Evolutionary conservation across 2,113 vertebrate species (phyloP).

Genomic region (Apaloderma vittatum): DNA sequence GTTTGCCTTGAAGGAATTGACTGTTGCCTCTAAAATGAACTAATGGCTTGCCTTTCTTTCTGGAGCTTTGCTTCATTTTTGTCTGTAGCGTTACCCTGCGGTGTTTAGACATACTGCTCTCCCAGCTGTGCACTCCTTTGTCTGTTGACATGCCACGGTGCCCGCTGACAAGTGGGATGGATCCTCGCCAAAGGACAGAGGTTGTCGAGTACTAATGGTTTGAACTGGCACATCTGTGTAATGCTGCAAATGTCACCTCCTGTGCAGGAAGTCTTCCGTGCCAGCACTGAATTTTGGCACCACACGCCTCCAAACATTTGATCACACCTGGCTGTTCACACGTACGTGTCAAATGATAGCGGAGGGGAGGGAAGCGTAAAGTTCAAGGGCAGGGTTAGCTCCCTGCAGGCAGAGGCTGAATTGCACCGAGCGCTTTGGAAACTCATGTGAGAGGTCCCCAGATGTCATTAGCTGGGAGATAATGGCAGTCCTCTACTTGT

Average conservation of each 20-base stretch:
- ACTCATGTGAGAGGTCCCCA: not conserved
- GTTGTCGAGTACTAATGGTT: not conserved
- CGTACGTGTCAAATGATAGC: not conserved
- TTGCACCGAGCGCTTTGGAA: not conserved
- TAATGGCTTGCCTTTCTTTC: not conserved
- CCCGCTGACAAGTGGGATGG: not conserved
- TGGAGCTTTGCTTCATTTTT: not conserved
- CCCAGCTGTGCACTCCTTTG: not conserved
- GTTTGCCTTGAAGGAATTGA: not conserved
- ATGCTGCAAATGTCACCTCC: not conserved
- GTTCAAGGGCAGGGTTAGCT: not conserved
- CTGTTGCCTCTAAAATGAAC: not conserved
- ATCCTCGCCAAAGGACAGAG: not conserved
- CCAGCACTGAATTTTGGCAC: not conserved
- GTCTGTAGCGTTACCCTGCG: not conserved
- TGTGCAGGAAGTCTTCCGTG: not conserved
- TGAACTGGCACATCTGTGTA: not conserved
- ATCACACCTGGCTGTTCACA: not conserved
- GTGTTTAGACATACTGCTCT: not conserved
- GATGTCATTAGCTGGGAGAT: not conserved
- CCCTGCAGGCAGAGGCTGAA: not conserved
- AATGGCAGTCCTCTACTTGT: not conserved
- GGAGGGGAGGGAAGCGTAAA: not conserved
- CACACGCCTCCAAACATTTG: not conserved
- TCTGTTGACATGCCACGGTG: not conserved